Evolutionary conservation across 1,140 invertebrate genomes (phyloP), one percentile per base, ranked within the genome.

Genomic region (Nylanderia fulva): DNA sequence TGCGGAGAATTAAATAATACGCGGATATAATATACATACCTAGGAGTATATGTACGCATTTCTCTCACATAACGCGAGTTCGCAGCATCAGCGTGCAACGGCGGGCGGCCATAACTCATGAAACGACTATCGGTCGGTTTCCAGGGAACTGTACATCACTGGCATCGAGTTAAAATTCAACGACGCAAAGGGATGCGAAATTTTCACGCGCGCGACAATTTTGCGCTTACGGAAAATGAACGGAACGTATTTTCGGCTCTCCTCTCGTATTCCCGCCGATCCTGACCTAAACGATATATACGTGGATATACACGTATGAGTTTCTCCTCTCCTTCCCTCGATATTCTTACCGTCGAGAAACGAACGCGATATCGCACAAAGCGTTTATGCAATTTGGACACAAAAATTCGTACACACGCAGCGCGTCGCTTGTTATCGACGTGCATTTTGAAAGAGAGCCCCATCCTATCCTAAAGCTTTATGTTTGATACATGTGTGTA

Each of bases 321-420:
- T 68, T 52, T 18, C 33, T 15, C 42, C 21, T n/a, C 56, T n/a
- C 13, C 27, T 24, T 0, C 18, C 24, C 21, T 8, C 33, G 68
- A 54, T 75, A 42, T 56, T 29, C 48, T 42, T 80, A 29, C 15
- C 11, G 1, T 1, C 58, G 39, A 80, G 24, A 4, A 69, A 82
- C 52, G 24, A 71, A 60, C 29, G 66, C 60, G 71, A 72, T 86
- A 87, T 86, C 75, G 33, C 54, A 58, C 84, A 75, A 42, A 74
- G 42, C 58, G 63, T 74, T 61, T 48, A 21, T 54, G 18, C 56
- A 68, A 64, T 52, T n/a, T 52, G 83, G 42, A 48, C 13, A 5
- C n/a, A 15, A 77, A 86, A 88, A 88, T 88, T 86, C 69, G 56
- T 86, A 76, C 85, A 7, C 29, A 24, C n/a, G n/a, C n/a, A n/a